Evolutionary conservation across 2,797 vertebrate genomes (phyloP).

Genomic region (Rallus crepitans): DNA sequence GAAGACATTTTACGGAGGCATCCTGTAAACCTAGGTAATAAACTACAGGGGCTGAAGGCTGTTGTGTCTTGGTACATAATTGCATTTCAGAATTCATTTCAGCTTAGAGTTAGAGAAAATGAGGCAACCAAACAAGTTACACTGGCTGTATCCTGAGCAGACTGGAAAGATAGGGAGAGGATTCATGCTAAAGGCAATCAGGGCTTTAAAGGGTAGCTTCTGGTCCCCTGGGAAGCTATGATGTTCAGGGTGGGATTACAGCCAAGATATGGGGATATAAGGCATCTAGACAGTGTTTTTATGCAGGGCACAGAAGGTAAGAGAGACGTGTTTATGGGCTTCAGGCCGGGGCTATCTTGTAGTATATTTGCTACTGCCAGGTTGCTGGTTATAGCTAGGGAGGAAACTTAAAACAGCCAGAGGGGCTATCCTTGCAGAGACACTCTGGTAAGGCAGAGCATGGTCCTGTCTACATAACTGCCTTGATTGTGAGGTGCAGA

Average conservation of each 20-base stretch:
- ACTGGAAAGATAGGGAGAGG: background rate
- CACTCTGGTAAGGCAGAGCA: background rate
- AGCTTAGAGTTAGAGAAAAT: background rate
- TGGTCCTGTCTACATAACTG: background rate
- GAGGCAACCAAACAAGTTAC: background rate
- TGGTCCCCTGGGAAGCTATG: background rate
- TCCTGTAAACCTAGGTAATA: slow-evolving; percentile 9
- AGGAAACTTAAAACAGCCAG: background rate
- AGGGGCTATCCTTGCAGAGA: background rate
- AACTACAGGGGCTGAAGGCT: background rate
- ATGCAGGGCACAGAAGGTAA: background rate
- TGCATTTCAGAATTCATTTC: background rate
- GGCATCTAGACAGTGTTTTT: slow-evolving; percentile 2
- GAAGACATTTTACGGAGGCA: slow-evolving; percentile 4
- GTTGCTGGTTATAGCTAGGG: background rate
- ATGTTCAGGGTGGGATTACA: background rate
- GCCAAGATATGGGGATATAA: background rate
- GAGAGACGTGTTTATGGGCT: background rate
- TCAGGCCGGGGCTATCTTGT: background rate
- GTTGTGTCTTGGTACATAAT: background rate
- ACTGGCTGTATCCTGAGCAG: background rate
- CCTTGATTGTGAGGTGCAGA: background rate
- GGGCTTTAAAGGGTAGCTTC: background rate
- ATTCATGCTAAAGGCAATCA: background rate
- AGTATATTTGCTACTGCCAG: background rate